Evolutionary conservation across 2,797 vertebrate species (phyloP).

Genomic region (Melanotaenia pygmaea): DNA sequence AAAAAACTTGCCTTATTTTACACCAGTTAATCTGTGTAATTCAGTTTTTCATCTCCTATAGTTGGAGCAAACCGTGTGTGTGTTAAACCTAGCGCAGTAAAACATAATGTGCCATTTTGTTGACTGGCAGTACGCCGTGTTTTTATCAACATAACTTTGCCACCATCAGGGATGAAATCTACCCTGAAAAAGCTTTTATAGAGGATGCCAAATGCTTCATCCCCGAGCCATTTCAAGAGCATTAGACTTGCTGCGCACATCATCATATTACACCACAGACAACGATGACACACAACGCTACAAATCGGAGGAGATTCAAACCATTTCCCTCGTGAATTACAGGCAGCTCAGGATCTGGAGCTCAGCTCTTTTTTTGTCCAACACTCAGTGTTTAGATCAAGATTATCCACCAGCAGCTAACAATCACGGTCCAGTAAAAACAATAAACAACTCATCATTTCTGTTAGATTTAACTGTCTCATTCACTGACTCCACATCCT

Average conservation of each 20-base stretch:
- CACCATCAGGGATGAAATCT: slow-evolving; percentile 59
- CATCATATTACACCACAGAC: slow-evolving; percentile 41
- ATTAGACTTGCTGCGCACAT: slow-evolving; percentile 47
- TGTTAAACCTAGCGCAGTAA: slow-evolving; percentile 21
- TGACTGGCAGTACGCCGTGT: slow-evolving; percentile 29
- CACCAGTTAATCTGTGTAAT: slow-evolving; percentile 20
- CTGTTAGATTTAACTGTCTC: no score
- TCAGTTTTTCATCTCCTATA: slow-evolving; percentile 11
- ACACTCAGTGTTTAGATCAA: background rate
- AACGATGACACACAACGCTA: slow-evolving; percentile 32
- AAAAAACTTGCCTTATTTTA: slow-evolving; percentile 1
- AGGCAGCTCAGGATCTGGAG: slow-evolving; percentile 2
- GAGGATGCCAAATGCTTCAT: slow-evolving; percentile 41
- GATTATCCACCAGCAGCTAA: no score
- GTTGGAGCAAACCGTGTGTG: slow-evolving; percentile 10
- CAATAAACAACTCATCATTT: background rate
- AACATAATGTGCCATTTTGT: slow-evolving; percentile 47
- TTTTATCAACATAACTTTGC: slow-evolving; percentile 57
- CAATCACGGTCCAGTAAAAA: background rate
- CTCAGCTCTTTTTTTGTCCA: slow-evolving; percentile 8
- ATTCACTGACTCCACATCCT: no score
- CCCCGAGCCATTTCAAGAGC: slow-evolving; percentile 49
- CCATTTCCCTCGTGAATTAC: slow-evolving; percentile 34
- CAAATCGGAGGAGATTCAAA: slow-evolving; percentile 36
- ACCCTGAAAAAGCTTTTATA: slow-evolving; percentile 56